These are phyloP conservation scores for Neofelis nebulosa DNA, from an alignment of 2,113 vertebrate species.

Conservation along the genomic window DNA sequence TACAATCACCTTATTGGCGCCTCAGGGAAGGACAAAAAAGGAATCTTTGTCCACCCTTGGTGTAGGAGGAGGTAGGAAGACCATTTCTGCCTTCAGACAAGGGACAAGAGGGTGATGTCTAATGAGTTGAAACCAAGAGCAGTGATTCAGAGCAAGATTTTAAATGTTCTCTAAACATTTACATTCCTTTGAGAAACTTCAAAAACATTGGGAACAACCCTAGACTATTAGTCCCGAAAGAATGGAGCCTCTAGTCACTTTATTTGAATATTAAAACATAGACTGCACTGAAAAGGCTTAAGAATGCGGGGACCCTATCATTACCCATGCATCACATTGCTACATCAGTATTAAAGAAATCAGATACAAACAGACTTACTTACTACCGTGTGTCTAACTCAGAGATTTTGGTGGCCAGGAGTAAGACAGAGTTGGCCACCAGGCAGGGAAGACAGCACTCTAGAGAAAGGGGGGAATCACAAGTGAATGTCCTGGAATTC, in stretches of 20 bases:
- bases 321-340: neutral
- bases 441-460: neutral
- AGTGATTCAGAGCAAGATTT: neutral
- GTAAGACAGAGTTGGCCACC: neutral
- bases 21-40: neutral
- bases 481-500: neutral
- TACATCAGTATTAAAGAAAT: neutral
- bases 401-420: neutral
- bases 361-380: neutral
- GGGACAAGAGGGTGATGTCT: neutral
- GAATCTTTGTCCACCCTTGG: neutral
- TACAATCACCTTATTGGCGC: neutral
- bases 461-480: neutral
- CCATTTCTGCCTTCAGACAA: neutral
- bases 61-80: neutral
- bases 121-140: neutral
- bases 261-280: neutral
- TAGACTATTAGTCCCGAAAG: neutral
- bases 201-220: neutral
- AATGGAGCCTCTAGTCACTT: neutral
- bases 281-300: neutral
- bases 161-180: neutral
- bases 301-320: neutral
- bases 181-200: neutral
- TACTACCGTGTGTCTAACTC: neutral